Evolutionary conservation across 2,113 vertebrate genomes (phyloP), one percentile per base, ranked within the genome.

Genomic region (Gadus chalcogrammus): DNA sequence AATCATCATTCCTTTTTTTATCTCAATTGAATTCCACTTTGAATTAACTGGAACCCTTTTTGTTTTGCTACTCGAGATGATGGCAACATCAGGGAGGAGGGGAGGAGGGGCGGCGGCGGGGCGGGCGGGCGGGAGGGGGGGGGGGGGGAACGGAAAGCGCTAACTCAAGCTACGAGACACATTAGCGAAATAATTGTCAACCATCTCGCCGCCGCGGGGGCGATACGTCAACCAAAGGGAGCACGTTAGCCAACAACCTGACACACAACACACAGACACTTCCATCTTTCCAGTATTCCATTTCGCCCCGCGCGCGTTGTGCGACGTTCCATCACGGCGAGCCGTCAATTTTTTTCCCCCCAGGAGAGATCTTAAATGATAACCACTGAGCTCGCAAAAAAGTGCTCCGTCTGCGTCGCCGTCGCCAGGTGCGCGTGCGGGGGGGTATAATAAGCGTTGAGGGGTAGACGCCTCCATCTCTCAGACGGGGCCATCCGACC

Each of bases 281-380:
- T 82, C 61, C 68, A 88, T 89, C 83, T 88, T 83, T 90, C 79
- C 79, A 84, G 84, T 80, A 85, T 84, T 79, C 75, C 80, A 90
- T 83, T 84, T 77, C 67, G 70, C 22, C 75, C 13, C 72, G 73
- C 74, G 83, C 79, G 62, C 61, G 60, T 9, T 76, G 69, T 79
- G 82, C 77, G 73, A 79, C 73, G 76, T 82, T 82, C 86, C 82
- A 72, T 88, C 83, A 78, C 68, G 65, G 59, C 35, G 67, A 59
- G 55, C 66, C 79, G 42, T 48, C 74, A 66, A 73, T 4, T 35
- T 35, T 83, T 87, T 78, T n/a, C 20, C 20, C 71, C 69, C 71
- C 71, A 22, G 70, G 68, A 61, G 71, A 71, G 56, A 72, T 79
- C 76, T 35, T 35, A 84, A 82, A 86, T 85, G 77, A 80, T 78